These are phyloP conservation scores for Scopus umbretta DNA, from an alignment of 2,113 vertebrate genomes.

Conservation along the genomic window DNA sequence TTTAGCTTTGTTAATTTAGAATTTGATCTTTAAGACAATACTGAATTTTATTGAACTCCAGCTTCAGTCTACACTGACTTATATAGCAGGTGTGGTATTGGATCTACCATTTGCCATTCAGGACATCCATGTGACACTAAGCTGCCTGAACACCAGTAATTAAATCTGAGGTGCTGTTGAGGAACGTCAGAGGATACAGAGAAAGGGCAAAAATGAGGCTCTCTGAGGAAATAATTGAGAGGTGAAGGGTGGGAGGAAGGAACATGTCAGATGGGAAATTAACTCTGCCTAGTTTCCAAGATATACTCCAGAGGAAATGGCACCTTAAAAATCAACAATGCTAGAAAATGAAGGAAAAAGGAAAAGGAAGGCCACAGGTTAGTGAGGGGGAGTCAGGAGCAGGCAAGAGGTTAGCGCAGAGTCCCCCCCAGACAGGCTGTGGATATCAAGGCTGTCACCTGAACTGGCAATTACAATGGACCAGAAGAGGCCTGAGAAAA, in stretches of 20 bases:
- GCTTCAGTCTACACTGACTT: neutral
- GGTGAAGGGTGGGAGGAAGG: neutral
- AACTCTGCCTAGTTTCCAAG: neutral
- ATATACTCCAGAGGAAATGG: neutral
- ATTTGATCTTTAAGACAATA: neutral
- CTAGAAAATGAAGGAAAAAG: neutral
- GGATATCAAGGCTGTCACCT: neutral
- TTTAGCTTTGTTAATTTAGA: neutral
- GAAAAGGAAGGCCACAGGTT: neutral
- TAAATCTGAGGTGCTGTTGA: neutral
- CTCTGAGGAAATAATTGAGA: neutral
- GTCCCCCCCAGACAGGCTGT: neutral
- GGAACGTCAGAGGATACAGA: neutral
- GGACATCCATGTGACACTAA: neutral
- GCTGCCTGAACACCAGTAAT: neutral
- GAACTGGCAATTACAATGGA: neutral
- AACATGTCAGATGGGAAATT: neutral
- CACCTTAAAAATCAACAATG: neutral
- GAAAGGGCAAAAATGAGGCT: neutral
- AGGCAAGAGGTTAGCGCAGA: neutral
- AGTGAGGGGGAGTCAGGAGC: neutral
- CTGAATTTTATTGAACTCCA: neutral
- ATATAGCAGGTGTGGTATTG: neutral
- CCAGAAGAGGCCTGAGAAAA: neutral
- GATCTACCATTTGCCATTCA: neutral